These are phyloP conservation scores for Ganaspis sp. DNA, from an alignment of 1,140 invertebrate species.

Conservation along the genomic window DNA sequence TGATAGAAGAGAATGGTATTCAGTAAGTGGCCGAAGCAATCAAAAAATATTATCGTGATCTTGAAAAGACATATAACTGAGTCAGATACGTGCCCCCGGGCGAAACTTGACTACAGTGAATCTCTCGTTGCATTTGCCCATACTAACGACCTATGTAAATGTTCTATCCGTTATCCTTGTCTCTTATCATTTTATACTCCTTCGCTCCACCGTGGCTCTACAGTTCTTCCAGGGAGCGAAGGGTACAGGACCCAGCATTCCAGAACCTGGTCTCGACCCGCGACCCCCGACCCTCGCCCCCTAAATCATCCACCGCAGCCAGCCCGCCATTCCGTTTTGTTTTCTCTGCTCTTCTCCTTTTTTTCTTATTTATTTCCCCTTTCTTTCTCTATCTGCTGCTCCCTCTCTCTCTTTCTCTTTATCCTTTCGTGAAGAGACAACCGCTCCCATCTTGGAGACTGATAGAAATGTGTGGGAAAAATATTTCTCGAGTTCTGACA, in stretches of 20 bases:
- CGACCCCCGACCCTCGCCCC: constrained; percentile 72
- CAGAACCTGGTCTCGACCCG: constrained; percentile 73
- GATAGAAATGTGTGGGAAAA: constrained; percentile 24
- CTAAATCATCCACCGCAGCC: constrained; percentile 74
- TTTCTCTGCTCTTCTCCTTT: constrained; percentile 57
- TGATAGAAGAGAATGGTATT: background rate
- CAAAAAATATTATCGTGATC: constrained; percentile 15
- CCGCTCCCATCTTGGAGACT: constrained; percentile 22
- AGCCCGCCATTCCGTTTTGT: constrained; percentile 71
- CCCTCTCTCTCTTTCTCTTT: background rate
- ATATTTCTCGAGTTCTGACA: background rate
- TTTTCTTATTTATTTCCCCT: constrained; percentile 55
- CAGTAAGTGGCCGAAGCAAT: background rate
- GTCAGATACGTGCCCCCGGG: constrained; percentile 36
- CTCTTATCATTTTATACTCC: constrained; percentile 70
- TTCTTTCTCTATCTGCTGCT: constrained; percentile 45
- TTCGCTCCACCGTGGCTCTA: constrained; percentile 42
- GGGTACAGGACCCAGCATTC: constrained; percentile 66
- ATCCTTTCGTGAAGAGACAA: constrained; percentile 31
- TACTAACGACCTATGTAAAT: constrained; percentile 74
- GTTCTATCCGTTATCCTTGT: constrained; percentile 72
- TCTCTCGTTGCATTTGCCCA: constrained; percentile 46
- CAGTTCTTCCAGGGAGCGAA: constrained; percentile 45
- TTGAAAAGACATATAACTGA: background rate
- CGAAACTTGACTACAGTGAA: constrained; percentile 41